phyloP scores from a whole-genome alignment of 2,888 invertebrate species.

The Unio pictorum region DNA sequence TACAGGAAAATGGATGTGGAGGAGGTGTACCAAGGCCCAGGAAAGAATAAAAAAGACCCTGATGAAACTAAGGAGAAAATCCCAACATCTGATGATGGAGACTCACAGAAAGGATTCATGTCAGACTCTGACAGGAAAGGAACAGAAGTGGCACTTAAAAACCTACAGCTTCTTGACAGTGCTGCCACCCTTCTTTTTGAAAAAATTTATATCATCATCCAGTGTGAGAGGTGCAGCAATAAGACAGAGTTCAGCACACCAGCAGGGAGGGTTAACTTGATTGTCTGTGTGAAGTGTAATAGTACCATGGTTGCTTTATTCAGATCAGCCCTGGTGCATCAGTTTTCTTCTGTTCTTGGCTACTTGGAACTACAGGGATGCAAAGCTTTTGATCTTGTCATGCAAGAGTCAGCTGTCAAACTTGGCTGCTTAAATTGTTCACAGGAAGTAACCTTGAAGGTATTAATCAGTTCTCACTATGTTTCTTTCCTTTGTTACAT shows the following conservation, averaged over 20 bases:
- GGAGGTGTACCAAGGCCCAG: constrained; percentile 26
- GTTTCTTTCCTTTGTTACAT: too few species aligned
- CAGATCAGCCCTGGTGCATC: constrained; percentile 65
- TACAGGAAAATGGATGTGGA: constrained; percentile 17
- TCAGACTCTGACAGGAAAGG: constrained; percentile 54
- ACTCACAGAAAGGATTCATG: background rate
- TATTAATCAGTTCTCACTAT: constrained; percentile 29
- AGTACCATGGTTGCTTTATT: constrained; percentile 57
- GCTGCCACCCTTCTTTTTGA: constrained; percentile 62
- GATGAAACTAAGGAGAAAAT: constrained; percentile 14
- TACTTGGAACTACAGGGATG: constrained; percentile 69
- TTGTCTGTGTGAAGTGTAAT: constrained; percentile 65
- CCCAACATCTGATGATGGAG: constrained; percentile 5
- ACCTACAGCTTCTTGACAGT: constrained; percentile 63
- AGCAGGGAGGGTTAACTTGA: constrained; percentile 49
- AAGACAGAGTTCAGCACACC: constrained; percentile 58
- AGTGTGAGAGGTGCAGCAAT: constrained; percentile 62
- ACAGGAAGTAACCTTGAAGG: constrained; percentile 65
- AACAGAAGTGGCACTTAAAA: constrained; percentile 65
- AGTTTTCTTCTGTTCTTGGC: constrained; percentile 65
- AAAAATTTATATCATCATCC: constrained; percentile 59
- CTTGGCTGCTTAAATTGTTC: constrained; percentile 69
- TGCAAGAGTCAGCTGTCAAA: constrained; percentile 64
- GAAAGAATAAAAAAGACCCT: constrained; percentile 6
- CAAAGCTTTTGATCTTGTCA: constrained; percentile 66